phyloP scores from a whole-genome alignment of 2,888 invertebrate species.

The Cinara cedri region DNA sequence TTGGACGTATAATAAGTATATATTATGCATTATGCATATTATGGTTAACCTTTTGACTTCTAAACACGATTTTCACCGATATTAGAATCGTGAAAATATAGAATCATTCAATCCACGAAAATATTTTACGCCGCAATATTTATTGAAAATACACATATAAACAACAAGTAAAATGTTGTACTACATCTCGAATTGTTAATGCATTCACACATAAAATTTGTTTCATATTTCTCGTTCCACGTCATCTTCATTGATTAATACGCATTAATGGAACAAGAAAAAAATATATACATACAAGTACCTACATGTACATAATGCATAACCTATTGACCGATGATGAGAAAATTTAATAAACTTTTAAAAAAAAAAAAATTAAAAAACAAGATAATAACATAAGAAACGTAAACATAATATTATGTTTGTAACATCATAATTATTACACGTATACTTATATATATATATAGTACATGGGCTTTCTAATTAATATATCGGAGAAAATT shows the following conservation, averaged over 20 bases:
- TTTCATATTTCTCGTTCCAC: neutral
- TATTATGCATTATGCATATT: slow-evolving; percentile 9
- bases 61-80: neutral
- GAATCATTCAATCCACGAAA: slow-evolving; percentile 9
- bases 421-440: neutral
- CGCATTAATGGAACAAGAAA: neutral
- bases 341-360: neutral
- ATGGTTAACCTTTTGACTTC: slow-evolving; percentile 15
- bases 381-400: neutral
- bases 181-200: neutral
- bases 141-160: slow-evolving; percentile 1
- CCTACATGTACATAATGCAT: no score
- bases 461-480: slow-evolving; percentile 18
- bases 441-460: neutral
- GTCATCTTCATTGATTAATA: neutral
- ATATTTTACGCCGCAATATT: slow-evolving; percentile 3
- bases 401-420: neutral
- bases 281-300: neutral
- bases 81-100: neutral
- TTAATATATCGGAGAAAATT: slow-evolving; percentile 24
- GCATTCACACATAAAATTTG: neutral
- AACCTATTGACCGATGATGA: slow-evolving; percentile 16
- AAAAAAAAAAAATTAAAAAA: neutral
- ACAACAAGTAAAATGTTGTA: neutral
- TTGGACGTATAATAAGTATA: slow-evolving; percentile 9